Evolutionary conservation across 2,888 invertebrate species (phyloP).

Genomic region (Dolichomitus sp.): DNA sequence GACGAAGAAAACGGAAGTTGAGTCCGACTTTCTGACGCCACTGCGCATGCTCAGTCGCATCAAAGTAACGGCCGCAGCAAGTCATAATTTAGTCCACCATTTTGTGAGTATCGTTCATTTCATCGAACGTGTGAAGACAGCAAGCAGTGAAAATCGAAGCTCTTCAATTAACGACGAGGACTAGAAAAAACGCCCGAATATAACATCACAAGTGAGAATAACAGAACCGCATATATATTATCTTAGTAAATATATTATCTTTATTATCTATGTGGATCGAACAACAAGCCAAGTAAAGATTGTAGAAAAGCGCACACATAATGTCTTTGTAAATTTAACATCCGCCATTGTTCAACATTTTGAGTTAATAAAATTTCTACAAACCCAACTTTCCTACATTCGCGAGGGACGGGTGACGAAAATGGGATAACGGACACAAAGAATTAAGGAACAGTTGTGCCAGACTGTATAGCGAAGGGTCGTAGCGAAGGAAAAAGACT

Average conservation of each 20-base stretch:
- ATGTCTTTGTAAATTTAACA: background rate
- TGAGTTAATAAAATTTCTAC: background rate
- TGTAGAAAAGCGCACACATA: background rate
- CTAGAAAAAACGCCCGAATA: background rate
- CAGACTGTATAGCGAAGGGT: slow-evolving; percentile 31
- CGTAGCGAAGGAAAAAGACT: slow-evolving; percentile 16
- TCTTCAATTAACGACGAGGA: background rate
- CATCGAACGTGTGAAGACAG: background rate
- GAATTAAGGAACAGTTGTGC: background rate
- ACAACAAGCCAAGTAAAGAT: background rate
- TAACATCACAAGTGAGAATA: background rate
- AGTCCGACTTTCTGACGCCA: background rate
- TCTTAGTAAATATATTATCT: background rate
- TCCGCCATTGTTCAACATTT: slow-evolving; percentile 1
- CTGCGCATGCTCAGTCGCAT: slow-evolving; percentile 32
- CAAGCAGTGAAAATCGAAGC: background rate
- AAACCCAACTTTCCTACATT: no score
- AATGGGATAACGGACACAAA: slow-evolving; percentile 8
- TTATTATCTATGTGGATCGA: background rate
- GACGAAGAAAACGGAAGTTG: slow-evolving; percentile 44
- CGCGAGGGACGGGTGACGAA: background rate
- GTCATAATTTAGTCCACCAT: slow-evolving; percentile 32
- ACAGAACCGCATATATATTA: background rate
- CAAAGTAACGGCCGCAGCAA: background rate
- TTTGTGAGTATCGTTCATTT: slow-evolving; percentile 30